Percentiles rank a stretch among this genome's conserved stretches.
These are phyloP conservation scores for Ferrisia virgata DNA, from an alignment of 2,888 invertebrate species.

Conservation along the genomic window DNA sequence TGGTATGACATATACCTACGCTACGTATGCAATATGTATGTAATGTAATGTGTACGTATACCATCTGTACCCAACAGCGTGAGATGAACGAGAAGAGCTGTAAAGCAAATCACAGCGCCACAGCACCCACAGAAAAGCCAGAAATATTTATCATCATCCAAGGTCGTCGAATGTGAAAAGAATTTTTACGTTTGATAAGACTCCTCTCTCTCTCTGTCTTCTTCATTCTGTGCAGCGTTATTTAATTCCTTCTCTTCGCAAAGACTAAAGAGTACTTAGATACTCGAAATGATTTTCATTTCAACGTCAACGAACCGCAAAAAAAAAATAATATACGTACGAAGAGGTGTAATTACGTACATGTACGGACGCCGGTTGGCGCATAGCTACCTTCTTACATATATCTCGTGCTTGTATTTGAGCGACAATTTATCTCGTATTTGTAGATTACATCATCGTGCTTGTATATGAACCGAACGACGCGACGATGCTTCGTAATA, in stretches of 20 bases:
- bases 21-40: background rate
- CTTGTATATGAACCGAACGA: no score
- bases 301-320: slow-evolving; percentile 23
- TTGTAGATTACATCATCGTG: background rate
- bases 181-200: background rate
- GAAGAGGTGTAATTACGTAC: background rate
- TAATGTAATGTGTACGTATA: background rate
- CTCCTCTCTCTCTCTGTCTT: background rate
- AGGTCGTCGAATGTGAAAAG: background rate
- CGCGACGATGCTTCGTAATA: background rate
- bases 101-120: no score
- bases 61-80: background rate
- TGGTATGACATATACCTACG: background rate
- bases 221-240: no score
- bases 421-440: background rate
- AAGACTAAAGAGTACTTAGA: no score
- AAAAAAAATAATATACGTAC: background rate
- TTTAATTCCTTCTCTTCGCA: background rate
- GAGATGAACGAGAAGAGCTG: background rate
- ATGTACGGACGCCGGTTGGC: background rate
- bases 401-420: background rate
- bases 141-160: background rate
- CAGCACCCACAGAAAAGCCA: background rate
- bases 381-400: background rate
- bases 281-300: background rate